Percentiles rank a stretch among this genome's conserved stretches.
These are phyloP conservation scores for Neolamprologus modestus DNA, from an alignment of 2,113 vertebrate species.

Conservation along the genomic window DNA sequence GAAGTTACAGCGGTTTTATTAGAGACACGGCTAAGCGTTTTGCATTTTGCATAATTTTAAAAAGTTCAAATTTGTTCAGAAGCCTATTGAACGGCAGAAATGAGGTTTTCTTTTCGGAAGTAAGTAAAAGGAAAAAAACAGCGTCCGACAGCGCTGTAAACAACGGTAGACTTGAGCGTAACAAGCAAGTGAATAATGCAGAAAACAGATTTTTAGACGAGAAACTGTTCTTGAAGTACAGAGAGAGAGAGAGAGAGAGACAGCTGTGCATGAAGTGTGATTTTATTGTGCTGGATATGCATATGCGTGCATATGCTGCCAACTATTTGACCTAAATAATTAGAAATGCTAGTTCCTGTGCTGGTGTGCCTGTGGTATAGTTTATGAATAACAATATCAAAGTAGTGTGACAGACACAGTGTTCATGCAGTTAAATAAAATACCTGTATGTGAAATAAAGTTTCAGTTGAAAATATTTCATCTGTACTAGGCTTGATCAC, in stretches of 20 bases:
- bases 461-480: background rate
- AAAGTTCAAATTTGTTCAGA: background rate
- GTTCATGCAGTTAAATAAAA: background rate
- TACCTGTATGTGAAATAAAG: background rate
- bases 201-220: too few relatives aligned
- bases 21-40: background rate
- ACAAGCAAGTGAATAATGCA: background rate
- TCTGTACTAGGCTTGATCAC: background rate
- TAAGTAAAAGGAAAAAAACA: background rate
- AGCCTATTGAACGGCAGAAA: background rate
- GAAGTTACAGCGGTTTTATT: background rate
- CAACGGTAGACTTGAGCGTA: background rate
- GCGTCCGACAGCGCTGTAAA: rapidly evolving
- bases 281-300: too few relatives aligned
- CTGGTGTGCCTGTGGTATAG: background rate
- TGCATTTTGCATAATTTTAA: background rate
- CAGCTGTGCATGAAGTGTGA: too few relatives aligned
- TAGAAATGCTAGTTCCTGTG: too few relatives aligned
- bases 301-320: too few relatives aligned
- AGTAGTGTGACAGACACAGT: background rate
- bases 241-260: too few relatives aligned
- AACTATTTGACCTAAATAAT: too few relatives aligned
- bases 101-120: rapidly evolving
- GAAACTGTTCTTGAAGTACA: too few relatives aligned
- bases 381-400: background rate